Base-by-base conservation (phyloP, 2,888 invertebrate genomes). In the Diadromus collaris region DNA sequence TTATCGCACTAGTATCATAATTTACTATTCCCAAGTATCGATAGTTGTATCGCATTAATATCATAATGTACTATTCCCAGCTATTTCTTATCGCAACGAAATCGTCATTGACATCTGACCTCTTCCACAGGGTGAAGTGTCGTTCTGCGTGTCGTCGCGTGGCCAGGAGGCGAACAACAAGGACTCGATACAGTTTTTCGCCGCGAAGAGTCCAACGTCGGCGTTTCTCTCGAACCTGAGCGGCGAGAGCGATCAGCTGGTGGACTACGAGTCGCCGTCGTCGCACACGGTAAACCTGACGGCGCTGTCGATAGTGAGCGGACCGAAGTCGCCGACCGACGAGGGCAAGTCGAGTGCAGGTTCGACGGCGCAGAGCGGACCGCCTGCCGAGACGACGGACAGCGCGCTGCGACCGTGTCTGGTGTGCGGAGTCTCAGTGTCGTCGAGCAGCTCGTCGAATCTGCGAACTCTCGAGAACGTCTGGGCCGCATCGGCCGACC, bases 361-460 rank as follows among this genome's bases (percentile, higher is more conserved):
- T 77, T 82, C 85, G 60, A 67, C 79, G 5, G 46, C 72, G 29
- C 70, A 78, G n/a, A 61, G 82, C 1, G 38, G 38, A 13, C 70
- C 71, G 46, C 48, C 79, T 6, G 44, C 76, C 21, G 87, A 86
- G 48, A 72, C 64, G 2, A 68, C 85, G 3, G 87, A 86, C 51
- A 73, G 84, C 9, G 86, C 84, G 44, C 88, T 92, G 56, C 89
- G 92, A 80, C 92, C 93, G 2, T 91, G 92, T 51, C 90, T 93
- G 71, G 89, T 93, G 63, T 93, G 93, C 83, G 93, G 92, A 16
- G 89, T 93, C 32, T 91, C 90, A 27, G 90, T 92, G 41, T 87
- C 84, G 5, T 65, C 86, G 73, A 85, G 79, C 72, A 86, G 83
- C 78, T 75, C 88, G n/a, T 84, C 86, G 13, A 88, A 89, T 63